Evolutionary conservation across 1,140 invertebrate genomes (phyloP).

Genomic region (Orchestia grillus): DNA sequence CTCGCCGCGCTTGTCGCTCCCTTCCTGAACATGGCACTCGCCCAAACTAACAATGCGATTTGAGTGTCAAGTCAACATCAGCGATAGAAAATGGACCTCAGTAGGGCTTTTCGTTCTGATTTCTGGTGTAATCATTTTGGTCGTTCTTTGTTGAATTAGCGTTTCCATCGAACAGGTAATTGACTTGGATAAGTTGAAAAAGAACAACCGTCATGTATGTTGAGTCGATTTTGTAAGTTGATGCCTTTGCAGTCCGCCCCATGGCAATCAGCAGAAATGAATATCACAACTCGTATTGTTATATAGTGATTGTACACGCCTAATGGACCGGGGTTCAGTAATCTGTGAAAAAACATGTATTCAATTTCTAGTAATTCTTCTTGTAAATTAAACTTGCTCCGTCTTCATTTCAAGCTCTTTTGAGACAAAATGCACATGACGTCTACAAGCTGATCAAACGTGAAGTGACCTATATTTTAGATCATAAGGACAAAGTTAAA

Average conservation of each 20-base stretch:
- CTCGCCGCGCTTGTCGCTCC: neutral
- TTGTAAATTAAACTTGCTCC: too few species aligned
- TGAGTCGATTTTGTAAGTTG: neutral
- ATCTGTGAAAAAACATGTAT: too few species aligned
- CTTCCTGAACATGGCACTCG: neutral
- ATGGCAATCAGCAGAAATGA: too few species aligned
- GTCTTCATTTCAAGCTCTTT: neutral
- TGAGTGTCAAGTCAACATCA: neutral
- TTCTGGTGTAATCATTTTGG: neutral
- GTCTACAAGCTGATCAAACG: neutral
- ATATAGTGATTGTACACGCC: too few species aligned
- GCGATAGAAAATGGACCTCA: neutral
- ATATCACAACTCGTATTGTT: too few species aligned
- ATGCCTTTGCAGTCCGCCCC: too few species aligned
- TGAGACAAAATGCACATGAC: neutral
- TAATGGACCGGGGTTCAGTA: too few species aligned
- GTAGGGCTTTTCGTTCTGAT: too few species aligned
- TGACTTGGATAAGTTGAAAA: neutral
- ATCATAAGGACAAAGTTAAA: neutral
- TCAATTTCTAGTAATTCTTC: neutral
- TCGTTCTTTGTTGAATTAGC: neutral
- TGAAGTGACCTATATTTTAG: neutral
- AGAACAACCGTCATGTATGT: neutral
- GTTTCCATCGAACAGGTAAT: neutral
- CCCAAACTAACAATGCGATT: neutral